A percentile compares a stretch with the other conserved stretches of the same genome.
These are phyloP conservation scores for Drosophila phalerata DNA, from an alignment of 2,888 invertebrate genomes.

Conservation along the genomic window DNA sequence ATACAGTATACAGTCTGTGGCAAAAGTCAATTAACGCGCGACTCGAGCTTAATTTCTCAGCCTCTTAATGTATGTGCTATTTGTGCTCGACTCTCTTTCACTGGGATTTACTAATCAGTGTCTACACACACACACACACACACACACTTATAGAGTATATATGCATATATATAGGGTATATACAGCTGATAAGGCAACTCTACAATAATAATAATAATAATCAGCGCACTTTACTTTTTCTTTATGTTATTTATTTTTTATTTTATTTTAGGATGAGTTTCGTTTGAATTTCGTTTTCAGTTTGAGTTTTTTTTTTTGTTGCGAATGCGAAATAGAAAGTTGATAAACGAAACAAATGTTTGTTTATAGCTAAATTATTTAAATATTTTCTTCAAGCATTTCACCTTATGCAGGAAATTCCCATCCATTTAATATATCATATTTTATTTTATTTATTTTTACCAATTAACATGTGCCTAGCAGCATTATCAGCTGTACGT, in stretches of 20 bases:
- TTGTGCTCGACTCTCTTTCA: not conserved
- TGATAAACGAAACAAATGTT: conserved; percentile 34
- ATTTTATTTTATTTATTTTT: not conserved
- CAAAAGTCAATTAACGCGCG: conserved; percentile 49
- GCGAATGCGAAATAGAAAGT: conserved; percentile 66
- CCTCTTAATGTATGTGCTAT: conserved; percentile 11
- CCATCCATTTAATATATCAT: not conserved
- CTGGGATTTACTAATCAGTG: conserved; percentile 40
- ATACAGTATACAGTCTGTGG: conserved; percentile 26
- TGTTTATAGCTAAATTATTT: conserved; percentile 16
- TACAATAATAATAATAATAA: conserved; percentile 10
- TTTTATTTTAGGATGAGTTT: conserved; percentile 18
- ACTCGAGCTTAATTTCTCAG: conserved; percentile 25
- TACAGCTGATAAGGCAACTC: conserved; percentile 22
- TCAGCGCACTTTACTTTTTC: conserved; percentile 14
- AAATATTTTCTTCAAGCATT: conserved; percentile 19
- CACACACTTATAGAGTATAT: not conserved
- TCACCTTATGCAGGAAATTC: conserved; percentile 14
- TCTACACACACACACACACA: conserved; percentile 2
- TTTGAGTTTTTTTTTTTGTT: conserved; percentile 17
- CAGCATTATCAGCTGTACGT: conserved; percentile 33
- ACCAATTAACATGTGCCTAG: conserved; percentile 22
- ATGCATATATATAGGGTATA: conserved; percentile 12
- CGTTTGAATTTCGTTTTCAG: conserved; percentile 17
- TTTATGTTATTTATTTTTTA: not conserved